Conservation (phyloP, 2,797 vertebrate genomes). For the Lagodon rhomboides region DNA sequence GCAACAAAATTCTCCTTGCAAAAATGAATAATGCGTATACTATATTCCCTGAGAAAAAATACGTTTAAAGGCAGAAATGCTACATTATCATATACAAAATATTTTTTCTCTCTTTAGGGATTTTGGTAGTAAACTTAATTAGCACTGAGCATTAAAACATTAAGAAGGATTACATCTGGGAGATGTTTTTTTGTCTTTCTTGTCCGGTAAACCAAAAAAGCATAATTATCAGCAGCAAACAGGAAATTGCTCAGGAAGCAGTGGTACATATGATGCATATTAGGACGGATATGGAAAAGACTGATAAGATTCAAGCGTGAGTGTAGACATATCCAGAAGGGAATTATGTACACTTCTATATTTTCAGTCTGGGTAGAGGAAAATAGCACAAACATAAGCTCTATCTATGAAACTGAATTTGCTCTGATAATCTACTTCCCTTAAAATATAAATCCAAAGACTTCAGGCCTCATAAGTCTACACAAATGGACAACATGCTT, state of each 20-base stretch:
- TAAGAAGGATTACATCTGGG: constrained; percentile 45
- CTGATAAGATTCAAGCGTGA: constrained; percentile 14
- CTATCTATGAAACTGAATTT: constrained; percentile 30
- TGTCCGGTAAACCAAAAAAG: neutral
- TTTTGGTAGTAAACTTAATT: constrained; percentile 46
- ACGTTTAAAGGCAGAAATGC: neutral
- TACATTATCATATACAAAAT: neutral
- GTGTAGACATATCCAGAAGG: constrained; percentile 20
- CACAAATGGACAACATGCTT: constrained; percentile 51
- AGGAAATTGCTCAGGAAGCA: constrained; percentile 3
- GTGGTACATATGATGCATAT: neutral
- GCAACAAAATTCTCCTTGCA: constrained; percentile 23
- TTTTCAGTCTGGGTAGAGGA: constrained; percentile 26
- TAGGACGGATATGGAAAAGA: constrained; percentile 13
- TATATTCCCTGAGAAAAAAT: neutral
- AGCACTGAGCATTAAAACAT: constrained; percentile 38
- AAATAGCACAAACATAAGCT: constrained; percentile 38
- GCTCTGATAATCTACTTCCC: constrained; percentile 28
- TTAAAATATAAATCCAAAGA: constrained; percentile 50
- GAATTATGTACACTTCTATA: constrained; percentile 33
- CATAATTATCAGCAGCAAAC: constrained; percentile 29
- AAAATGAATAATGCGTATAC: constrained; percentile 6
- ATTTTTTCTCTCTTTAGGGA: constrained; percentile 23
- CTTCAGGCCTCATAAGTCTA: constrained; percentile 43
- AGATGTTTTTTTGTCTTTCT: constrained; percentile 11